A percentile compares a stretch with the other conserved stretches of the same genome.
Evolutionary conservation across 1,140 invertebrate genomes (phyloP).

Genomic region (Schlechtendalia chinensis): DNA sequence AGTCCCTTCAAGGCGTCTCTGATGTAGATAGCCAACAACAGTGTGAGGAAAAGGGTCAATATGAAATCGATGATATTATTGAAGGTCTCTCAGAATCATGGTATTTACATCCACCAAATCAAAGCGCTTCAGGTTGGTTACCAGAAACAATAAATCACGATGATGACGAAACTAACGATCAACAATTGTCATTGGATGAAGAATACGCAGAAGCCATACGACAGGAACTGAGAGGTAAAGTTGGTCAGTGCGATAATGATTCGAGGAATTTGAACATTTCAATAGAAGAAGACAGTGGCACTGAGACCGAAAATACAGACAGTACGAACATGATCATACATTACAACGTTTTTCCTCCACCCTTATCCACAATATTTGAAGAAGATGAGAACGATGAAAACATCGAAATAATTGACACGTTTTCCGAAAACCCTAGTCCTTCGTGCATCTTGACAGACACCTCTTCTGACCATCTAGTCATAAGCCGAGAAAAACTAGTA

Average conservation of each 20-base stretch:
- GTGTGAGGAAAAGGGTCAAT: constrained; percentile 29
- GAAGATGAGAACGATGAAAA: constrained; percentile 57
- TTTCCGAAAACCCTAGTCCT: constrained; percentile 38
- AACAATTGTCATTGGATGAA: constrained; percentile 50
- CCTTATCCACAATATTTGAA: constrained; percentile 66
- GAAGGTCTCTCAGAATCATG: constrained; percentile 49
- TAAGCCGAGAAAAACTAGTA: constrained; percentile 37
- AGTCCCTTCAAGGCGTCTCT: constrained; percentile 6
- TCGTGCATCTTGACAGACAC: constrained; percentile 38
- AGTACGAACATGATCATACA: constrained; percentile 51
- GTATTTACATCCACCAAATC: constrained; percentile 40
- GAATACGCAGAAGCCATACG: constrained; percentile 59
- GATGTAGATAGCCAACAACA: constrained; percentile 3
- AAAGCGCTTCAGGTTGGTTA: constrained; percentile 36
- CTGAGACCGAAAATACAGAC: constrained; percentile 32
- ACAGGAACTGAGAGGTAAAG: constrained; percentile 63
- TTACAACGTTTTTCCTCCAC: constrained; percentile 55
- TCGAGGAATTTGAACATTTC: constrained; percentile 45
- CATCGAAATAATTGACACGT: constrained; percentile 49
- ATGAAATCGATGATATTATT: constrained; percentile 50
- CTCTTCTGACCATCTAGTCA: constrained; percentile 32
- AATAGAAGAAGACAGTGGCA: constrained; percentile 9
- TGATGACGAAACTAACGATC: constrained; percentile 15
- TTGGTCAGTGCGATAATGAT: constrained; percentile 31
- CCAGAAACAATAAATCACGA: constrained; percentile 36